Conservation (phyloP, 2,113 vertebrate species). For the Ammodramus savannarum region DNA sequence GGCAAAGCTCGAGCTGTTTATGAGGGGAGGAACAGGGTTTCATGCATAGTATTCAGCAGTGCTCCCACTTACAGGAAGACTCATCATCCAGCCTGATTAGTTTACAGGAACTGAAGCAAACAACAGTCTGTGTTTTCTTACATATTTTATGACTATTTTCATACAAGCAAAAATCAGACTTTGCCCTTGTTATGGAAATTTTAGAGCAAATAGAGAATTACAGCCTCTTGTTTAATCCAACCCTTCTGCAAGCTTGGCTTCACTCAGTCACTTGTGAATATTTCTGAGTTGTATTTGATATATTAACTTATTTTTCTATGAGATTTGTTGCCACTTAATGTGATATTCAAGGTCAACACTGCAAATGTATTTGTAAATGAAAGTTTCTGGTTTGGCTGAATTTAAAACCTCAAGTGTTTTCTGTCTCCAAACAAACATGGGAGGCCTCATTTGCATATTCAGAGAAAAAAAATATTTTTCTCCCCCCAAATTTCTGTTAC, state of each 20-base stretch:
- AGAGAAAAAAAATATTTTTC: background rate
- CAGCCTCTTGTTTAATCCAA: background rate
- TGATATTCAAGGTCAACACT: background rate
- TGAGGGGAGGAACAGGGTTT: background rate
- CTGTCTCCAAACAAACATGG: background rate
- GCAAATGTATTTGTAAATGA: background rate
- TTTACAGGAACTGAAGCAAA: constrained; percentile 13
- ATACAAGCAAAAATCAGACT: background rate
- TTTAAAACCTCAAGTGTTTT: background rate
- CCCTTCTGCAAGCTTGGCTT: background rate
- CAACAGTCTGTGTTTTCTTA: background rate
- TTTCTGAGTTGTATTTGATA: background rate
- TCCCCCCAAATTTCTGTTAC: background rate
- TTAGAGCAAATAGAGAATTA: background rate
- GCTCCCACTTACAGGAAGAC: constrained; percentile 26
- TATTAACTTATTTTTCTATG: background rate
- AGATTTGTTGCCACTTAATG: background rate
- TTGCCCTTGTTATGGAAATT: background rate
- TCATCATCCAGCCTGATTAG: background rate
- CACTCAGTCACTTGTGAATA: background rate
- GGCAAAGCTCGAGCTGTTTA: background rate
- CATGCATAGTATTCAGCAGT: constrained; percentile 6
- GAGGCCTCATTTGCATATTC: background rate
- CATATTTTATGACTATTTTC: background rate
- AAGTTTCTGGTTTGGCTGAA: background rate